Conservation (phyloP, 2,113 vertebrate genomes). For the Jaculus jaculus region DNA sequence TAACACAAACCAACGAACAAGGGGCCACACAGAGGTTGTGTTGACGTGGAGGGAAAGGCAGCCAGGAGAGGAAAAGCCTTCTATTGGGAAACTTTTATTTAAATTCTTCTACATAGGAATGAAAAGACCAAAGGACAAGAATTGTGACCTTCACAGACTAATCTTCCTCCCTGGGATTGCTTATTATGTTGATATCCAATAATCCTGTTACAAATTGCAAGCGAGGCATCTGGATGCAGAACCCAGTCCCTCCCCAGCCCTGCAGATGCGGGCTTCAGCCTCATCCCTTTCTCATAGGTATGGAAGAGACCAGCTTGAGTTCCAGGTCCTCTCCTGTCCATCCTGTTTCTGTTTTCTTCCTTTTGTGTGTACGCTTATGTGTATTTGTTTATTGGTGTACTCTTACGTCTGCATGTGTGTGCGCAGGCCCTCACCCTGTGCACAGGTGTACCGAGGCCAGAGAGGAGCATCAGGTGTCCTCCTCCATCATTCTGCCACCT, state of each 20-base stretch:
- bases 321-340: too few species aligned
- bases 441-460: too few species aligned
- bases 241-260: not conserved
- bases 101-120: constrained; percentile 14
- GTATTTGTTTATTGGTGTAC: too few species aligned
- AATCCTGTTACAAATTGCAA: not conserved
- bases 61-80: not conserved
- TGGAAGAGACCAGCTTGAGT: not conserved
- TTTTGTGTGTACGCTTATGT: too few species aligned
- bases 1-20: too few species aligned
- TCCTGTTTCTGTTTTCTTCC: too few species aligned
- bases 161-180: not conserved
- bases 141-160: not conserved
- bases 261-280: accelerated
- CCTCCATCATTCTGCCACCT: too few species aligned
- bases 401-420: too few species aligned
- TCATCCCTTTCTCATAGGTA: accelerated
- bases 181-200: not conserved
- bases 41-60: not conserved
- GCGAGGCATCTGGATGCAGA: not conserved
- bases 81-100: not conserved
- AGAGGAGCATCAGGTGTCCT: too few species aligned
- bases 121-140: not conserved
- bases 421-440: too few species aligned
- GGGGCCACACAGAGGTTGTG: not conserved